A percentile compares a stretch with the other conserved stretches of the same genome.
Conservation (phyloP, 92 coral and sea anemone genomes). For the Pocillopora meandrina region DNA sequence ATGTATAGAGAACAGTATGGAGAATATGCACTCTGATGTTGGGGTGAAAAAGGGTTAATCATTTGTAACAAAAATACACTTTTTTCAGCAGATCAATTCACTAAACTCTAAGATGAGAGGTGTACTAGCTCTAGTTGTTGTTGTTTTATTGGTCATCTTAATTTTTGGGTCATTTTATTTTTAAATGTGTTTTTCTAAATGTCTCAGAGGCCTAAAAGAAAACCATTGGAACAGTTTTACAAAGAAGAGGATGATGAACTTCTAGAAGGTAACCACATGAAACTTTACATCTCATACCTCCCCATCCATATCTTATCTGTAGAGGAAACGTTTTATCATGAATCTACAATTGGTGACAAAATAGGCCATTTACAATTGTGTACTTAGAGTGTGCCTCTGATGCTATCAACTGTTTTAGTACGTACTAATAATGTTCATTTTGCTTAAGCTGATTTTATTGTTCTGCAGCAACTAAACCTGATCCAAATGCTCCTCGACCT, state of each 20-base stretch:
- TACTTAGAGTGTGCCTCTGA: too few relatives aligned
- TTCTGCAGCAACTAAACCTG: constrained; percentile 76
- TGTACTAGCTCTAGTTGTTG: too few relatives aligned
- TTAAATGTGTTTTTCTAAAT: too few relatives aligned
- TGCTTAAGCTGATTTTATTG: neutral
- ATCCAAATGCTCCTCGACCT: constrained; percentile 99
- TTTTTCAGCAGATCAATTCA: too few relatives aligned
- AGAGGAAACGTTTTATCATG: neutral
- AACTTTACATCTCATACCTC: neutral
- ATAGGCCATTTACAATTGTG: too few relatives aligned
- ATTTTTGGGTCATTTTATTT: too few relatives aligned
- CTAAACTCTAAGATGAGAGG: too few relatives aligned
- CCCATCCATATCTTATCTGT: neutral
- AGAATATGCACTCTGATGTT: too few relatives aligned
- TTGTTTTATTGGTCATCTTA: neutral
- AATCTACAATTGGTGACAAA: too few relatives aligned
- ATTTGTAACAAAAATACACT: too few relatives aligned
- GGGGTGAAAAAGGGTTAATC: too few relatives aligned
- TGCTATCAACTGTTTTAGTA: neutral
- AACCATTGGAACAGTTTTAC: constrained; percentile 94
- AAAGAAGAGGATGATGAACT: constrained; percentile 92
- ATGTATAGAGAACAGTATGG: too few relatives aligned
- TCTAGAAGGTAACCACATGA: constrained; percentile 64
- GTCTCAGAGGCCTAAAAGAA: constrained; percentile 88
- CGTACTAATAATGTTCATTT: neutral